These are phyloP conservation scores for Forbesichthys agassizii DNA, from an alignment of 2,113 vertebrate species.

Conservation along the genomic window DNA sequence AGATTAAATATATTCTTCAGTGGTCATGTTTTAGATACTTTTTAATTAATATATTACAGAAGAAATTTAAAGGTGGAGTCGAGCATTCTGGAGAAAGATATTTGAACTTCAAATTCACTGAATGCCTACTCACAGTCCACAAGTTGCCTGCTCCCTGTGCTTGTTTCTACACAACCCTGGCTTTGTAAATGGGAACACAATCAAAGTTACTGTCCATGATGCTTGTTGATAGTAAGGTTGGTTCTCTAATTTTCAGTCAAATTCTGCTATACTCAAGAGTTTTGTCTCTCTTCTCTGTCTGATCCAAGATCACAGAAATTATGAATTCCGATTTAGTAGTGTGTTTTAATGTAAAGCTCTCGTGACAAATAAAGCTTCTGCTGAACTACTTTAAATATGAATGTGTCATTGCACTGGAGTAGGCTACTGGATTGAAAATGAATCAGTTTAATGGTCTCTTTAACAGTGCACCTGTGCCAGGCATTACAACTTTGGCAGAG, in stretches of 20 bases:
- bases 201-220: too few relatives aligned
- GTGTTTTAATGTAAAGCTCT: constrained; percentile 43
- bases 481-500: constrained; percentile 60
- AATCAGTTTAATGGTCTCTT: constrained; percentile 70
- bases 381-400: constrained; percentile 60
- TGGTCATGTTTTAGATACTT: too few relatives aligned
- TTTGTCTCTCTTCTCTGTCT: background rate
- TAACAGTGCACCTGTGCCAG: constrained; percentile 69
- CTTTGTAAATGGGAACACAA: too few relatives aligned
- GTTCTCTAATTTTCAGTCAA: background rate
- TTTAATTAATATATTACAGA: too few relatives aligned
- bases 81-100: too few relatives aligned
- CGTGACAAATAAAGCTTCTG: constrained; percentile 43
- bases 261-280: constrained; percentile 1
- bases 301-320: constrained; percentile 23
- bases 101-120: too few relatives aligned
- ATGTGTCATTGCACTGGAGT: constrained; percentile 51
- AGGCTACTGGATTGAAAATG: constrained; percentile 64
- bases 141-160: too few relatives aligned
- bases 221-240: constrained; percentile 32
- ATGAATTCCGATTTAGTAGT: constrained; percentile 45
- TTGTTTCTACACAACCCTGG: too few relatives aligned
- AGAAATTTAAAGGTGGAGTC: too few relatives aligned
- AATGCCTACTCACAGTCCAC: too few relatives aligned
- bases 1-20: too few relatives aligned